phyloP scores from a whole-genome alignment of 2,113 vertebrate species.

The Gnathonemus longibarbis region DNA sequence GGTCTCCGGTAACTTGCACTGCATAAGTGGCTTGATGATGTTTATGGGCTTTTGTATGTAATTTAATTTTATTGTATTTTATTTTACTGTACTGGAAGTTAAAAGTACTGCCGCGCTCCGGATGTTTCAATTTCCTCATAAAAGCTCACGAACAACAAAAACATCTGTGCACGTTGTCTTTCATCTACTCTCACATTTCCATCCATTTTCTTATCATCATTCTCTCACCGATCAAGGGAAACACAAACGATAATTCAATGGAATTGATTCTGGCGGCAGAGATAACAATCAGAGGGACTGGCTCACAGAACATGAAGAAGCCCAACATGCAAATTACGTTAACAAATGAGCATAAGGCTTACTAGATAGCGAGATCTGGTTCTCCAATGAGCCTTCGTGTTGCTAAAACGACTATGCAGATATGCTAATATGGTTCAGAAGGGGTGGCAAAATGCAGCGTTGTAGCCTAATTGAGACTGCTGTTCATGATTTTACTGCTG shows the following conservation, averaged over 20 bases:
- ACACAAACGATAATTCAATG: not conserved
- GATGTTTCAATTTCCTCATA: not conserved
- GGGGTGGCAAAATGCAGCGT: not conserved
- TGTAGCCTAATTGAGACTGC: not conserved
- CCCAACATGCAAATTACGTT: not conserved
- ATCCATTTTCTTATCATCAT: not conserved
- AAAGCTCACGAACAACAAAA: not conserved
- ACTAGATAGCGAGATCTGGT: not conserved
- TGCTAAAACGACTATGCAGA: not conserved
- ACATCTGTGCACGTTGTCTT: not conserved
- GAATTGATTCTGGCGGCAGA: not conserved
- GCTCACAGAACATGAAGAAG: not conserved
- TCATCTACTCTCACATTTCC: not conserved
- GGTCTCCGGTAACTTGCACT: not conserved
- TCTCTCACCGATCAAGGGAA: not conserved
- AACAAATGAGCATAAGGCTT: not conserved
- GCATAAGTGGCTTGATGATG: not conserved
- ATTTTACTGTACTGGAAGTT: not conserved
- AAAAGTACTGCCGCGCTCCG: not conserved
- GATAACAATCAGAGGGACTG: not conserved
- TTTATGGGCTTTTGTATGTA: not conserved
- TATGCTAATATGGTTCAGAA: not conserved
- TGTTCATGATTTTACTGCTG: not conserved
- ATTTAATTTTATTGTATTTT: not conserved
- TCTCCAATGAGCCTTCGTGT: not conserved